phyloP scores from a whole-genome alignment of 2,888 invertebrate species.

The Temnothorax unifasciatus region DNA sequence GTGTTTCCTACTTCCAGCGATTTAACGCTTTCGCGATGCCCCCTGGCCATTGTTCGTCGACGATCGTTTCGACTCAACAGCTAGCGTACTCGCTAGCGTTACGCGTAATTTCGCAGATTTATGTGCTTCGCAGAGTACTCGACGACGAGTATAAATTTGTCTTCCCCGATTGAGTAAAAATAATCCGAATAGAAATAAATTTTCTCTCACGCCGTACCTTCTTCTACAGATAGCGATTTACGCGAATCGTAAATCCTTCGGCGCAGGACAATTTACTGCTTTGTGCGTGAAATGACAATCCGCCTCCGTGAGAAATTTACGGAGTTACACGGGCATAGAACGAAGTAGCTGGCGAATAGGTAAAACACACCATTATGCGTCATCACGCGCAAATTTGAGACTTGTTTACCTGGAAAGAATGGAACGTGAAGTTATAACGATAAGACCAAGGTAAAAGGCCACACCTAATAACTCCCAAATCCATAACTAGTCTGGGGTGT shows the following conservation, averaged over 20 bases:
- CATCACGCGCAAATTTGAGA: slow-evolving; percentile 18
- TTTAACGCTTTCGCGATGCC: slow-evolving; percentile 9
- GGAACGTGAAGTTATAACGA: slow-evolving; percentile 6
- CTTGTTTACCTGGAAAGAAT: slow-evolving; percentile 12
- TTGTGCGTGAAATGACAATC: slow-evolving; percentile 20
- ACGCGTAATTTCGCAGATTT: slow-evolving; percentile 18
- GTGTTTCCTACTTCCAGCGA: slow-evolving; percentile 34
- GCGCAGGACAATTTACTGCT: slow-evolving; percentile 9
- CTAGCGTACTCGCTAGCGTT: background rate
- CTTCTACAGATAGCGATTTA: background rate
- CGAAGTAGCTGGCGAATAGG: background rate
- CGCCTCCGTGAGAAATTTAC: slow-evolving; percentile 21
- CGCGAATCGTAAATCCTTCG: slow-evolving; percentile 27
- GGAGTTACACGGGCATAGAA: background rate
- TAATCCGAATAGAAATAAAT: slow-evolving; percentile 7
- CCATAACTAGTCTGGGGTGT: background rate
- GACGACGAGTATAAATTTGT: slow-evolving; percentile 7
- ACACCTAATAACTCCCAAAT: background rate
- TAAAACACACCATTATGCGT: slow-evolving; percentile 12
- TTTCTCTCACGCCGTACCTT: slow-evolving; percentile 11
- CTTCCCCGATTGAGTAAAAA: slow-evolving; percentile 8
- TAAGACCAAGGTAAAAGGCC: slow-evolving; percentile 26
- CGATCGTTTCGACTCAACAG: slow-evolving; percentile 14
- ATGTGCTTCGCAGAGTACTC: background rate
- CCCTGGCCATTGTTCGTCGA: slow-evolving; percentile 12